Evolutionary conservation across 2,797 vertebrate genomes (phyloP).

Genomic region (Onychomys torridus): DNA sequence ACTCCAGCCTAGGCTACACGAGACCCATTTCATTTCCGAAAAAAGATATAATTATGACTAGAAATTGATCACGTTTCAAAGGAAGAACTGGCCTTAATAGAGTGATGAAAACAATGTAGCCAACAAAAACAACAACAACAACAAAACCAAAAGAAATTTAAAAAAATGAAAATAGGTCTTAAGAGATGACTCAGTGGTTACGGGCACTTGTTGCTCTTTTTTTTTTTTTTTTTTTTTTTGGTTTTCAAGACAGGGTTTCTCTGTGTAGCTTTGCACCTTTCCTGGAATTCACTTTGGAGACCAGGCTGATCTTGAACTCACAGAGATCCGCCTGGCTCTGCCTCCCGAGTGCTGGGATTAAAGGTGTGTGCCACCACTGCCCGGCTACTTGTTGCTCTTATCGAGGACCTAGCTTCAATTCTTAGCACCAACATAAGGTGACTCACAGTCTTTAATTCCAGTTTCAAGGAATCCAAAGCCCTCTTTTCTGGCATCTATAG

Average conservation of each 20-base stretch:
- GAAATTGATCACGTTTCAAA: conserved; percentile 13
- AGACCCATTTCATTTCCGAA: neutral
- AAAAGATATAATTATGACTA: neutral
- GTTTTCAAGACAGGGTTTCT: too few relatives aligned
- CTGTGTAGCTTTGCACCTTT: too few relatives aligned
- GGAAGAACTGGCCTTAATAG: neutral
- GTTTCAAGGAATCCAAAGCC: neutral
- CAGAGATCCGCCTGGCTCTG: too few relatives aligned
- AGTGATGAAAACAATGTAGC: neutral
- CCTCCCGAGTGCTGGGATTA: too few relatives aligned
- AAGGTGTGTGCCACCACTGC: too few relatives aligned
- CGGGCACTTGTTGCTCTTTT: neutral
- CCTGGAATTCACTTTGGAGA: too few relatives aligned
- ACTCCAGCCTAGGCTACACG: neutral
- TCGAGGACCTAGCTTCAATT: neutral
- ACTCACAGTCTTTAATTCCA: neutral
- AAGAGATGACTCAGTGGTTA: neutral
- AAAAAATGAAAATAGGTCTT: neutral
- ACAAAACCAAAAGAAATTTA: too few relatives aligned
- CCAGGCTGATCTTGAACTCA: too few relatives aligned
- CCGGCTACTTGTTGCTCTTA: neutral
- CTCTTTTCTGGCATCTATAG: neutral
- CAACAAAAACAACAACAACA: too few relatives aligned
- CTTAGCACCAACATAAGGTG: neutral
- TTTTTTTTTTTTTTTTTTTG: too few relatives aligned